These are phyloP conservation scores for Chamaea fasciata DNA, from an alignment of 2,113 vertebrate species.

Conservation along the genomic window DNA sequence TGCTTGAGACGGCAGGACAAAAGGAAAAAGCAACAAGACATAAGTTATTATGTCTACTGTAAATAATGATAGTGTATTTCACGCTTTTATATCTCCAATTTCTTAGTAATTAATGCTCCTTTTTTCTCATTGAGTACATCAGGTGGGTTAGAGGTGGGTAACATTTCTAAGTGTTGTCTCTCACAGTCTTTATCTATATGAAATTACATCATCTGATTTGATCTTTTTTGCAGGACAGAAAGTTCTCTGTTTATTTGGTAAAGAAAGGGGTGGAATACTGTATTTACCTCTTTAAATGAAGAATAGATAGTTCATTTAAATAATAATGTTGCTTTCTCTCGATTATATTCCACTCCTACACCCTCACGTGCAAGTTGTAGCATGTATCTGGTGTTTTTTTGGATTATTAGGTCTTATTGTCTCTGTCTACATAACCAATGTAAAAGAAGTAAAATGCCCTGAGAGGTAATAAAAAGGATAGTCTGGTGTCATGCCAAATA, in stretches of 20 bases:
- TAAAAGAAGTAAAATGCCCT: background rate
- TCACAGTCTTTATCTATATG: background rate
- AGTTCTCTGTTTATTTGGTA: background rate
- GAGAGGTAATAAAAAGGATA: background rate
- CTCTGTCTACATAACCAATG: background rate
- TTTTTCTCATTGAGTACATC: background rate
- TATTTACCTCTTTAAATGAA: background rate
- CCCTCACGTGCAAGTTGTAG: background rate
- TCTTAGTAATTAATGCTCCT: background rate
- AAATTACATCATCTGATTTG: background rate
- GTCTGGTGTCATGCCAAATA: background rate
- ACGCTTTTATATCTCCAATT: background rate
- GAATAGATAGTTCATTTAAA: background rate
- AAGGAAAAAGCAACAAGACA: fast-evolving
- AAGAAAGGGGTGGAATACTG: background rate
- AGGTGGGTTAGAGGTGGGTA: background rate
- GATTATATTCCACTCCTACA: background rate
- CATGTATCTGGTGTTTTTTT: background rate
- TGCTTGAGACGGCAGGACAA: background rate
- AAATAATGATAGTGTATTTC: background rate
- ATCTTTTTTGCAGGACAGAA: background rate
- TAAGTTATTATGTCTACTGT: background rate
- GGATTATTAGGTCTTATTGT: background rate
- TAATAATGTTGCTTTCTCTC: background rate
- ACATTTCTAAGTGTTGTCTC: background rate